Evolutionary conservation across 2,797 vertebrate species (phyloP), one percentile per base, ranked within the genome.

Genomic region (Cyprinella venusta): DNA sequence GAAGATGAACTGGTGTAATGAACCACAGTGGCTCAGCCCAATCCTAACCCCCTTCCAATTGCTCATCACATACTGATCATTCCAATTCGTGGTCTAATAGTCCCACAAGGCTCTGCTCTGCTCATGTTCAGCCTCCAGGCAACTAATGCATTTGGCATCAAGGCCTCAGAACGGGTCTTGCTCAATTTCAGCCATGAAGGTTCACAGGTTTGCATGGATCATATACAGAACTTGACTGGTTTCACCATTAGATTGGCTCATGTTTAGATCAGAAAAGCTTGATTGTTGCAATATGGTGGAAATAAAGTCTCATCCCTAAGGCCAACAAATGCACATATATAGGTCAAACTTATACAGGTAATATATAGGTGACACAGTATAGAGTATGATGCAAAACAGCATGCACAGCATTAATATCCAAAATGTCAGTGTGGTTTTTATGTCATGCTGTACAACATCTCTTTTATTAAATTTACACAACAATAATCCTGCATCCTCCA

Each of bases 351-450:
- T 0, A 76, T 30, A 59, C 26, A 76, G 48, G 1, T 50, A 4
- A 45, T 45, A 4, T 45, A 13, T 45, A 30, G 26, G 26, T 30
- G 26, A 30, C 26, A 30, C 26, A 30, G 26, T 30, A 30, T 30
- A 30, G 1, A 30, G 26, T 30, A 84, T 88, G 88, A 94, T 93
- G 92, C 91, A 92, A 92, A 93, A 89, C 91, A 90, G 88, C 83
- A 42, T 85, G 88, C 85, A 85, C 88, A 93, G 91, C 91, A 93
- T 93, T 93, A 93, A 86, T 86, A 89, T 89, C 87, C 87, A 88
- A 94, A 94, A 94, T 94, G 93, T 92, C 93, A 94, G 80, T 70
- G 86, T 88, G 89, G 91, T 93, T 93, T 92, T 94, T 93, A 93
- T 93, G 93, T 91, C 90, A 91, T 86, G 81, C 87, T 87, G 88